Percentiles rank a stretch among this genome's conserved stretches.
Conservation (phyloP, 2,888 invertebrate species). For the Opisthograptis luteolata region DNA sequence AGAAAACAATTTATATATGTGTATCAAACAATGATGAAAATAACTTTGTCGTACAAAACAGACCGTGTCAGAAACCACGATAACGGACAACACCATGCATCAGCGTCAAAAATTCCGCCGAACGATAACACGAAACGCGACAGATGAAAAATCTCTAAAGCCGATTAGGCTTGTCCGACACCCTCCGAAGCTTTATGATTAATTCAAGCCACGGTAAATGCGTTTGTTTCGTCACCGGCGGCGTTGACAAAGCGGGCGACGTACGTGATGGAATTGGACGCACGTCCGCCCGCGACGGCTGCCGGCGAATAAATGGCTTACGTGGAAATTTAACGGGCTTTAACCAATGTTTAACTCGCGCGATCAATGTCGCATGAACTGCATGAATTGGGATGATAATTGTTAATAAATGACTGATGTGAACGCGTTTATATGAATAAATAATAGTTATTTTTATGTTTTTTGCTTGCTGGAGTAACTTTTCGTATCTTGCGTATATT, state of each 20-base stretch:
- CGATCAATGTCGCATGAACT: conserved; percentile 21
- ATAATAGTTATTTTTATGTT: no score
- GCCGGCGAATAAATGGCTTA: conserved; percentile 35
- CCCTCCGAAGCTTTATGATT: conserved; percentile 40
- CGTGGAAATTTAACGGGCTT: conserved; percentile 35
- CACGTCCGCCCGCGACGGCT: conserved; percentile 34
- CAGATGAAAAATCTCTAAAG: conserved; percentile 30
- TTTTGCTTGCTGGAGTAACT: no score
- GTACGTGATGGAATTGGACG: conserved; percentile 47
- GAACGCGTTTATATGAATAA: no score
- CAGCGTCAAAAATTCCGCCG: conserved; percentile 15
- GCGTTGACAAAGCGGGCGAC: conserved; percentile 45
- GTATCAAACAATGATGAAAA: no score
- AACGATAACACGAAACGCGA: conserved; percentile 16
- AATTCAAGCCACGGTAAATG: conserved; percentile 49
- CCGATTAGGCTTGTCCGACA: conserved; percentile 36
- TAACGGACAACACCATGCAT: conserved; percentile 9
- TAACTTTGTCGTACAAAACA: no score
- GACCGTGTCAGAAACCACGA: conserved; percentile 1
- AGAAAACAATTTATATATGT: no score
- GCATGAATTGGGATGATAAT: conserved; percentile 28
- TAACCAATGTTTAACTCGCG: conserved; percentile 30
- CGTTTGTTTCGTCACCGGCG: conserved; percentile 45
- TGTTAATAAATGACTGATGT: conserved; percentile 21
- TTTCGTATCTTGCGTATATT: no score